Evolutionary conservation across 2,888 invertebrate species (phyloP).

Genomic region (Euzetes globulus): DNA sequence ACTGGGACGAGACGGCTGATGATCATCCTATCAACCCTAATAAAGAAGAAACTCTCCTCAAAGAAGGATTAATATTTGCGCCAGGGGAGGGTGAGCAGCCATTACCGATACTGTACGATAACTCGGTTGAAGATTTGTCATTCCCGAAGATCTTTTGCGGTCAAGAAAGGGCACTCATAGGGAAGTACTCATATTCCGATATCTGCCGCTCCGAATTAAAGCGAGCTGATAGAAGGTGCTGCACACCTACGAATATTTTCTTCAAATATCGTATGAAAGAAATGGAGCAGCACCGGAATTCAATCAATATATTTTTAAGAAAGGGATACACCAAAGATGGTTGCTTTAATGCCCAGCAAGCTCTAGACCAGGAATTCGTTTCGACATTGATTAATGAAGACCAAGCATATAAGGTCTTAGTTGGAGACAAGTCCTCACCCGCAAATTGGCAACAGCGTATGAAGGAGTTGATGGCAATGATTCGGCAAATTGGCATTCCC

Average conservation of each 20-base stretch:
- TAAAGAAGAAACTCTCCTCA: slow-evolving; percentile 14
- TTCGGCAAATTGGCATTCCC: slow-evolving; percentile 5
- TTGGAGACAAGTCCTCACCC: slow-evolving; percentile 40
- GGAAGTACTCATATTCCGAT: not conserved
- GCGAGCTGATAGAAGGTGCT: not conserved
- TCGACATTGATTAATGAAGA: not conserved
- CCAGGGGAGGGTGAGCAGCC: slow-evolving; percentile 43
- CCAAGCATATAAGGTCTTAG: not conserved
- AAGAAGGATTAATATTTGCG: slow-evolving; percentile 39
- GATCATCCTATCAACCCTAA: slow-evolving; percentile 32
- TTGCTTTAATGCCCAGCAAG: not conserved
- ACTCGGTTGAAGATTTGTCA: slow-evolving; percentile 39
- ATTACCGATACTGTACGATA: slow-evolving; percentile 42
- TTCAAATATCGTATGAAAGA: not conserved
- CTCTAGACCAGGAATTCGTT: not conserved
- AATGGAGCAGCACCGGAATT: not conserved
- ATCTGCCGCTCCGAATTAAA: not conserved
- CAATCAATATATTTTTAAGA: not conserved
- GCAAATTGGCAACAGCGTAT: slow-evolving; percentile 21
- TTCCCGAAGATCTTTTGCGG: slow-evolving; percentile 3
- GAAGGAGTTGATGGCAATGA: slow-evolving; percentile 33
- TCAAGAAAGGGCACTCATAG: not conserved
- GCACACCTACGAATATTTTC: not conserved
- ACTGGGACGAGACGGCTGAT: slow-evolving; percentile 43
- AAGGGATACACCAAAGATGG: not conserved